Percentiles rank a stretch among this genome's conserved stretches.
Evolutionary conservation across 2,797 vertebrate species (phyloP).

Genomic region (Myotis vivesi): DNA sequence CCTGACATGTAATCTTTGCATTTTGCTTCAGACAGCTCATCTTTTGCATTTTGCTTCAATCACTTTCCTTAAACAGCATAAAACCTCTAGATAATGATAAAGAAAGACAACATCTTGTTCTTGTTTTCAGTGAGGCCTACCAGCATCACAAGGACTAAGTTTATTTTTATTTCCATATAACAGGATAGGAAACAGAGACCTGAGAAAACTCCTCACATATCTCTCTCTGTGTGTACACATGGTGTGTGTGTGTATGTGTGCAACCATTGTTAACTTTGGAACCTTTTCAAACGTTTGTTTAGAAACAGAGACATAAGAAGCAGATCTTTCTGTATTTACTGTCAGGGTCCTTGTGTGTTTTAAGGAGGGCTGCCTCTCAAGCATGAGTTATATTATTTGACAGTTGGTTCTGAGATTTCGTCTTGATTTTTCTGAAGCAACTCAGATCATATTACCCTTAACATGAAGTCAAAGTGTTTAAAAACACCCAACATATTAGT

Average conservation of each 20-base stretch:
- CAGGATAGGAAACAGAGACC: not conserved
- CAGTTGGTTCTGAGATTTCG: slow-evolving; percentile 18
- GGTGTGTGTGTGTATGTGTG: not conserved
- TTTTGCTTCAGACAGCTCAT: slow-evolving; percentile 54
- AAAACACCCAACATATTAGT: not conserved
- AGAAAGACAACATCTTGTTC: slow-evolving; percentile 51
- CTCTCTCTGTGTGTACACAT: not conserved
- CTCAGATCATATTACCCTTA: not conserved
- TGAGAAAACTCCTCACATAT: not conserved
- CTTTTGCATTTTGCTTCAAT: slow-evolving; percentile 63
- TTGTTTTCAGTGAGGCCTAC: slow-evolving; percentile 60
- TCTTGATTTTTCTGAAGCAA: slow-evolving; percentile 3
- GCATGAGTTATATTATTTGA: not conserved
- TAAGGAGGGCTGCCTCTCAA: not conserved
- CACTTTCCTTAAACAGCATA: slow-evolving; percentile 26
- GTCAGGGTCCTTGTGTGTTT: not conserved
- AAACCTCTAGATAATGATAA: slow-evolving; percentile 60
- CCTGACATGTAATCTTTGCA: too few species aligned
- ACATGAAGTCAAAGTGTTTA: not conserved
- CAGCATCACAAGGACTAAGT: slow-evolving; percentile 42
- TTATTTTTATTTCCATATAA: slow-evolving; percentile 59
- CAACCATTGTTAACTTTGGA: not conserved
- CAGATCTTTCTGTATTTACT: slow-evolving; percentile 1
- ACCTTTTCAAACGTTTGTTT: not conserved
- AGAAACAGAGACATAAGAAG: slow-evolving; percentile 4